A percentile compares a stretch with the other conserved stretches of the same genome.
phyloP scores from a whole-genome alignment of 2,797 vertebrate species.

The Mareca strepera region DNA sequence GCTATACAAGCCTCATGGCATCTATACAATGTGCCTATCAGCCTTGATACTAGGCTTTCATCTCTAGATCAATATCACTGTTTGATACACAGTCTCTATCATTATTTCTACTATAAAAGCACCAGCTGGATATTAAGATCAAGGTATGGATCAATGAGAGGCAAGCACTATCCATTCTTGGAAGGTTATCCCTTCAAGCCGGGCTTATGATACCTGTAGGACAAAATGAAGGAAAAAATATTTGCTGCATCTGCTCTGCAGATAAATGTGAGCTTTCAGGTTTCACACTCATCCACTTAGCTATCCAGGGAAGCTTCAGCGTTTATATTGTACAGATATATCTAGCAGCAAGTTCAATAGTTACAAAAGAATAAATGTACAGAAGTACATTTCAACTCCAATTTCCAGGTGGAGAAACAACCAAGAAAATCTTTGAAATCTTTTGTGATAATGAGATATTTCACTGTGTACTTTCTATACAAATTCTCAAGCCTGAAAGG shows the following conservation, averaged over 20 bases:
- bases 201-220: neutral
- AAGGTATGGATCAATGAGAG: conserved; percentile 21
- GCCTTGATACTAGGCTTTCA: neutral
- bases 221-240: neutral
- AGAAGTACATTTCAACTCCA: neutral
- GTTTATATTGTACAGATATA: neutral
- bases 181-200: neutral
- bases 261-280: neutral
- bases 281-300: neutral
- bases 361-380: neutral
- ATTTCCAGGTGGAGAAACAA: neutral
- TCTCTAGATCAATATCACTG: conserved; percentile 31
- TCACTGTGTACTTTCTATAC: neutral
- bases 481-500: neutral
- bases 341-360: neutral
- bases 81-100: neutral
- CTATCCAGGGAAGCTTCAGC: neutral
- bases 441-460: neutral
- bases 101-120: conserved; percentile 14
- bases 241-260: neutral
- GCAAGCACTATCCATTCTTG: conserved; percentile 4
- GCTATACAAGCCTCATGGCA: neutral
- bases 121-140: conserved; percentile 8
- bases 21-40: neutral
- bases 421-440: neutral